Evolutionary conservation across 2,888 invertebrate genomes (phyloP).

Genomic region (Trissolcus japonicus): DNA sequence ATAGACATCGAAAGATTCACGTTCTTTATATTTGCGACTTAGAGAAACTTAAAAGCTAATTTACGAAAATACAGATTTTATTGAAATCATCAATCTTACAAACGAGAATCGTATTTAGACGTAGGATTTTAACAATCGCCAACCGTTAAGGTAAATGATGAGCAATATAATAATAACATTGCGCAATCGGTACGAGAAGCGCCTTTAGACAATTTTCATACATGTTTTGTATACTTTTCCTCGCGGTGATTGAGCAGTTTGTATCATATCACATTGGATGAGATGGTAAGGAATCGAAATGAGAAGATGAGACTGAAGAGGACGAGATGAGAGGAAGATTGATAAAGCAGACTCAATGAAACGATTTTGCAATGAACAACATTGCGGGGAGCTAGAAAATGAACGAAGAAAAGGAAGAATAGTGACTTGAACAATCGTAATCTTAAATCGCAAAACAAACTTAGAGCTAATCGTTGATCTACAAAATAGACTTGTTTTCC

Average conservation of each 20-base stretch:
- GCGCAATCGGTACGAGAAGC: constrained; percentile 8
- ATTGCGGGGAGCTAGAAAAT: background rate
- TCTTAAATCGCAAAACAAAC: constrained; percentile 37
- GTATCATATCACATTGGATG: constrained; percentile 24
- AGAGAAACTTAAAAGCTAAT: too few relatives aligned
- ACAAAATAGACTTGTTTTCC: constrained; percentile 31
- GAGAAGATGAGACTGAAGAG: too few relatives aligned
- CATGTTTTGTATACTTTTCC: background rate
- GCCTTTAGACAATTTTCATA: background rate
- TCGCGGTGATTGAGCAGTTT: constrained; percentile 31
- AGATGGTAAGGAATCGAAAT: background rate
- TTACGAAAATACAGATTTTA: constrained; percentile 52
- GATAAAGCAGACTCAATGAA: too few relatives aligned
- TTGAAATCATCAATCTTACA: constrained; percentile 30
- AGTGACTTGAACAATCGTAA: constrained; percentile 41
- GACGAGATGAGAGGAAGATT: too few relatives aligned
- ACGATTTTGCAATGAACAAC: background rate
- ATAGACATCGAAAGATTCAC: background rate
- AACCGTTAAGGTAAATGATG: constrained; percentile 6
- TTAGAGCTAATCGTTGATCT: constrained; percentile 25
- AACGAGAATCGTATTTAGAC: constrained; percentile 2
- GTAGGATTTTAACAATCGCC: background rate
- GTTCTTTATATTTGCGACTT: too few relatives aligned
- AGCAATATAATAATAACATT: constrained; percentile 10
- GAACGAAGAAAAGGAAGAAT: constrained; percentile 9